A percentile compares a stretch with the other conserved stretches of the same genome.
Conservation (phyloP, 2,797 vertebrate species). For the Micromesistius poutassou region DNA sequence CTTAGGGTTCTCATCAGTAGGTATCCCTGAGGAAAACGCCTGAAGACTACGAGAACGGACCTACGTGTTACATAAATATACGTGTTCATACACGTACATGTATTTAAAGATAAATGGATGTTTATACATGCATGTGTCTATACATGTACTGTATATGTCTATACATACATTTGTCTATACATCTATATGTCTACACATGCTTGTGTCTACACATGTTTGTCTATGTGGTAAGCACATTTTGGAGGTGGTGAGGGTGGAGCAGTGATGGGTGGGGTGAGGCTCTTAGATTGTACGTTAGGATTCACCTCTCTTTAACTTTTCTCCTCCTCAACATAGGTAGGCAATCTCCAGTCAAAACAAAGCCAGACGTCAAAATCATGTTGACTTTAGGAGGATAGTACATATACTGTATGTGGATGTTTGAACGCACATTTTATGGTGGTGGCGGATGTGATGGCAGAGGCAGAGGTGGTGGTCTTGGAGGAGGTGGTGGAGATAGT, state of each 20-base stretch:
- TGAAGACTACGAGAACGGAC: neutral
- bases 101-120: too few relatives aligned
- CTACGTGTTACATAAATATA: neutral
- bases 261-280: neutral
- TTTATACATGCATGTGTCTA: neutral
- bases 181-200: neutral
- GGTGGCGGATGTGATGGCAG: neutral
- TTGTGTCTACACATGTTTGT: neutral
- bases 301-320: neutral
- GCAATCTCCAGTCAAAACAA: neutral
- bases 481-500: neutral
- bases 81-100: too few relatives aligned
- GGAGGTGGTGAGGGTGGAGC: neutral
- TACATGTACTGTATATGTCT: too few relatives aligned
- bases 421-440: slow-evolving; percentile 17
- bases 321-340: neutral
- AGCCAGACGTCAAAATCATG: neutral
- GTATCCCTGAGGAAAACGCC: neutral
- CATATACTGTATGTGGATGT: slow-evolving; percentile 10
- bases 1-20: slow-evolving; percentile 46
- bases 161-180: neutral
- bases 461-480: neutral
- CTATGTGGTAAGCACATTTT: neutral
- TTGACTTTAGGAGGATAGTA: neutral
- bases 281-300: neutral